Percentiles rank a stretch among this genome's conserved stretches.
These are phyloP conservation scores for Frankliniella fusca DNA, from an alignment of 2,888 invertebrate species.

Conservation along the genomic window DNA sequence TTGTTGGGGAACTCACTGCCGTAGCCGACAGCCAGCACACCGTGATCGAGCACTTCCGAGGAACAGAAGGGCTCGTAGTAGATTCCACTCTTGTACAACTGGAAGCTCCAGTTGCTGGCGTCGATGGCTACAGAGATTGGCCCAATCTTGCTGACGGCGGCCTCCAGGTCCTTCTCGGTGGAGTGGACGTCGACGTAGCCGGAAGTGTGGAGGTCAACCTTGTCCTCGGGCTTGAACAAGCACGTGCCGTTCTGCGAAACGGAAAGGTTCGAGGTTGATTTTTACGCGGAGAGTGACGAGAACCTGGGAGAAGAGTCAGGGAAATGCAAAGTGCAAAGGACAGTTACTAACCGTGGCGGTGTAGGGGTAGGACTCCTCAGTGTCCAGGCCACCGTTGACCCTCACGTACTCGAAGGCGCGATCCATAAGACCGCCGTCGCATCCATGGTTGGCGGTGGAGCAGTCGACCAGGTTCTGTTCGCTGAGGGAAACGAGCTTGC, in stretches of 20 bases:
- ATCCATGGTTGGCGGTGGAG: constrained; percentile 53
- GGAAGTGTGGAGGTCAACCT: constrained; percentile 69
- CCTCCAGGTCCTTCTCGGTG: constrained; percentile 65
- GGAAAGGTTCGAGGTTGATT: background rate
- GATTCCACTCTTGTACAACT: constrained; percentile 73
- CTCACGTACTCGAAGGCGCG: constrained; percentile 51
- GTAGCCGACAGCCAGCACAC: constrained; percentile 76
- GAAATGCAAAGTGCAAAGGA: too few relatives aligned
- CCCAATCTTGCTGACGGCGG: constrained; percentile 75
- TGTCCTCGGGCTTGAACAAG: constrained; percentile 59
- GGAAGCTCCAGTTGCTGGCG: constrained; percentile 76
- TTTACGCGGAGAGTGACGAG: too few relatives aligned
- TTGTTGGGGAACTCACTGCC: constrained; percentile 57
- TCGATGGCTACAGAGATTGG: constrained; percentile 84
- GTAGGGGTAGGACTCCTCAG: constrained; percentile 56
- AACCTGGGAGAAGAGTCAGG: too few relatives aligned
- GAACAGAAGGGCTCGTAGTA: constrained; percentile 74
- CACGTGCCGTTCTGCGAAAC: background rate
- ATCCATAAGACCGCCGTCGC: constrained; percentile 54
- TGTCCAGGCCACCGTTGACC: constrained; percentile 56
- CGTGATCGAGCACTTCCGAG: constrained; percentile 66
- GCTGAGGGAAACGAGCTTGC: constrained; percentile 51
- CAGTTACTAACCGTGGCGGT: constrained; percentile 34
- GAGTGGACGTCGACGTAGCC: constrained; percentile 70
- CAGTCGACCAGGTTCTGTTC: constrained; percentile 58